Evolutionary conservation across 2,113 vertebrate genomes (phyloP).

Genomic region (Halichoeres trimaculatus): DNA sequence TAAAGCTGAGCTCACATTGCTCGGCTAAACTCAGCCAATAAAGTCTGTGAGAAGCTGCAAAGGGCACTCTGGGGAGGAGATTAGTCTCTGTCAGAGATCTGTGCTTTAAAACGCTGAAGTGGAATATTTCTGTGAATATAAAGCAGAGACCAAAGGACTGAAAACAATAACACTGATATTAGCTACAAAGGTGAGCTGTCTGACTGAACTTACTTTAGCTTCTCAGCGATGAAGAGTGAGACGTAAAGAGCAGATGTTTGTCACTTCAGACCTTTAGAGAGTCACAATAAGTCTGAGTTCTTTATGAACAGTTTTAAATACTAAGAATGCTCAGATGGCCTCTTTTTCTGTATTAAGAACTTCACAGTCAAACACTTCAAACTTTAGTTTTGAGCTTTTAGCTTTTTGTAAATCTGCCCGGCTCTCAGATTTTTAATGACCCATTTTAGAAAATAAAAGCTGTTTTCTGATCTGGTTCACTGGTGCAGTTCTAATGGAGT

Average conservation of each 20-base stretch:
- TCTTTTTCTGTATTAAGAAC: no score
- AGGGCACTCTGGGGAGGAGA: constrained; percentile 41
- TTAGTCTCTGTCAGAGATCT: constrained; percentile 52
- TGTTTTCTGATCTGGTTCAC: no score
- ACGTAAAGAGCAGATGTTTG: background rate
- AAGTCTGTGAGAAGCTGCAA: constrained; percentile 32
- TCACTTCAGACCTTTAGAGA: background rate
- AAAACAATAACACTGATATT: constrained; percentile 33
- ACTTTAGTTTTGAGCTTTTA: no score
- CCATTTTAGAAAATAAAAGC: background rate
- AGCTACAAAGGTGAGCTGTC: constrained; percentile 31
- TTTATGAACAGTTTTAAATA: no score
- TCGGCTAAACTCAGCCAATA: constrained; percentile 30
- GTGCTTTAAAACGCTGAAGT: constrained; percentile 41
- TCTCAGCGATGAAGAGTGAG: background rate
- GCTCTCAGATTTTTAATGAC: background rate
- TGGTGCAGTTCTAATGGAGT: no score
- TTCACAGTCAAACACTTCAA: no score
- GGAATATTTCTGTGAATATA: constrained; percentile 51
- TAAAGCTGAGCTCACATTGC: constrained; percentile 15
- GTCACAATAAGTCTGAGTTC: no score
- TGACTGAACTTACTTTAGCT: constrained; percentile 9
- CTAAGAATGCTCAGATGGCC: no score
- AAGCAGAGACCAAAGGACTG: constrained; percentile 27
- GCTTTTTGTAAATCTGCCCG: no score